Conservation (phyloP, 2,113 vertebrate genomes). For the Pseudopodoces humilis region DNA sequence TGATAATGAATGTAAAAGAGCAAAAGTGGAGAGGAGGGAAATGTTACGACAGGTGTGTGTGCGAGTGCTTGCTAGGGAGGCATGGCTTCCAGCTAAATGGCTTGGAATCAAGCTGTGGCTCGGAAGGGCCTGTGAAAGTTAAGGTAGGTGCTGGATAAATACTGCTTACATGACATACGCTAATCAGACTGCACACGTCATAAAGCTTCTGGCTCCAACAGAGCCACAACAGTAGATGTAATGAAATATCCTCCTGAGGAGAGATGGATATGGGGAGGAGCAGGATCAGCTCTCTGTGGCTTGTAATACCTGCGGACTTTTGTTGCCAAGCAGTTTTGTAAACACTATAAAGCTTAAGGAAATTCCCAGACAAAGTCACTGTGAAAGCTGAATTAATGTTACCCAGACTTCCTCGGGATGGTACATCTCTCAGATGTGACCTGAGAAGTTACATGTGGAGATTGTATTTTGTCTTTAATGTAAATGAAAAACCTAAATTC, state of each 20-base stretch:
- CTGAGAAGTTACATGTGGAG: background rate
- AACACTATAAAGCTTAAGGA: background rate
- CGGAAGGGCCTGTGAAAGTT: background rate
- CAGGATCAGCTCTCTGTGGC: background rate
- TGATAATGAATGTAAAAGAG: background rate
- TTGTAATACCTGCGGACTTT: background rate
- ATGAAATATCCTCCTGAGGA: background rate
- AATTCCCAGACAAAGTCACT: conserved; percentile 45
- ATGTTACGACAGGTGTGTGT: background rate
- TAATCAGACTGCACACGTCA: background rate
- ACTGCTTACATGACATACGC: background rate
- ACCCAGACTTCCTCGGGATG: background rate
- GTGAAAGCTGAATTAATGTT: background rate
- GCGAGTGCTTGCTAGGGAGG: background rate
- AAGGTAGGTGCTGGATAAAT: conserved; percentile 37
- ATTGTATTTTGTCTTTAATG: background rate
- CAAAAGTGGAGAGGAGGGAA: background rate
- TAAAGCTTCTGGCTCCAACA: background rate
- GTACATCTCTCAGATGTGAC: background rate
- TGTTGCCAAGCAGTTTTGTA: background rate
- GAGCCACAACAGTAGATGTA: background rate
- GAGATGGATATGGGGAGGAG: background rate
- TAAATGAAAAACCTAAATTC: background rate
- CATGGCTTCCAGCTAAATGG: background rate
- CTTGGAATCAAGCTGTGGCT: background rate